These are phyloP conservation scores for Pampusana beccarii DNA, from an alignment of 2,113 vertebrate species.

Conservation along the genomic window DNA sequence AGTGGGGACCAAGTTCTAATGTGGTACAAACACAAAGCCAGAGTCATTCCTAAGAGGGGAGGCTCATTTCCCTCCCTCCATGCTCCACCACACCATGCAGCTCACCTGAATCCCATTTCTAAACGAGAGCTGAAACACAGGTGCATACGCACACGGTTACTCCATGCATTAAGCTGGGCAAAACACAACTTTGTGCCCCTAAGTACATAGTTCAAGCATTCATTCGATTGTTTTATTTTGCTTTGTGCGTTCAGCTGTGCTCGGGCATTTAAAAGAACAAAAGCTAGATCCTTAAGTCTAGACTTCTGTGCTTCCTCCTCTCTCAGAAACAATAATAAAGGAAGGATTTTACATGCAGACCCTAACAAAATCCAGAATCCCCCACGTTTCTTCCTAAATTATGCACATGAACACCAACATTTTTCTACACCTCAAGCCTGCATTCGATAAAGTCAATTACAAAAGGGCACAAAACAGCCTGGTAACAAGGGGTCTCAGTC, in stretches of 20 bases:
- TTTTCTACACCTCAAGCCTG: neutral
- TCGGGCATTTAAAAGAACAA: neutral
- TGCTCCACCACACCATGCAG: accelerated
- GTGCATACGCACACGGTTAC: accelerated
- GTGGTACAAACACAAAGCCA: neutral
- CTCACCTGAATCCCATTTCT: neutral
- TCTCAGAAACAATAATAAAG: neutral
- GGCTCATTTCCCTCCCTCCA: accelerated
- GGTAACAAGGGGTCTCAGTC: accelerated
- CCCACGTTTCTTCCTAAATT: neutral
- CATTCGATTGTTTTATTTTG: neutral
- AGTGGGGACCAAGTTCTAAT: accelerated
- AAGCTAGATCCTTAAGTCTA: neutral
- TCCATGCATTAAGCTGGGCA: accelerated
- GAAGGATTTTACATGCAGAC: neutral
- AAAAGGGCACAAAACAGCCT: neutral
- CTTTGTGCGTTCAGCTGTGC: neutral
- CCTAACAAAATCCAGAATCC: neutral
- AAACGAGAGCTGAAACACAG: accelerated
- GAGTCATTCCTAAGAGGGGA: accelerated
- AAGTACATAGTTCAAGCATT: accelerated
- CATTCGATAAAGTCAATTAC: neutral
- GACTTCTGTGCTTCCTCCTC: neutral
- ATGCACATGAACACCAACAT: neutral
- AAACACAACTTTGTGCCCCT: neutral